Conservation (phyloP, 2,113 vertebrate genomes). For the Nycticryphes semicollaris region DNA sequence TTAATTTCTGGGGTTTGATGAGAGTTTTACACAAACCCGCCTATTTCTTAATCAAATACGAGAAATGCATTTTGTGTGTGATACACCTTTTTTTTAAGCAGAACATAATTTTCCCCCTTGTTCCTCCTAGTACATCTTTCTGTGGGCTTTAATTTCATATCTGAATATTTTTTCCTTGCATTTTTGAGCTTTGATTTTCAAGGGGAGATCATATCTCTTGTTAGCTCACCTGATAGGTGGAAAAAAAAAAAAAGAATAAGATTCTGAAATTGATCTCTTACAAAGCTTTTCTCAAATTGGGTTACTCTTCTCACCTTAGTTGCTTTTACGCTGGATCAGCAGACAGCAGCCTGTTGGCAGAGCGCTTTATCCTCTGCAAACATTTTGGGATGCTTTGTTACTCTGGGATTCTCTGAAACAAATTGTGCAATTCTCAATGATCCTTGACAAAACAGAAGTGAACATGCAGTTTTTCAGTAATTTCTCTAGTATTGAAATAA, state of each 20-base stretch:
- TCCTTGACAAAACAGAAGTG: background rate
- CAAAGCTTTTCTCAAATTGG: background rate
- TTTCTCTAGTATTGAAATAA: background rate
- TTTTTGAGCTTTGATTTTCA: conserved; percentile 1
- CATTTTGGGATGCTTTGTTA: background rate
- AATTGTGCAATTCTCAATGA: background rate
- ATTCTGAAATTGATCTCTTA: background rate
- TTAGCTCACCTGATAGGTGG: background rate
- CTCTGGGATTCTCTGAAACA: background rate
- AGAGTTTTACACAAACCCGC: background rate
- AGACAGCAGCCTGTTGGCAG: background rate
- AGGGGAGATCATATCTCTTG: background rate
- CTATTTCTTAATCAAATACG: background rate
- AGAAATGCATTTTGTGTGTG: background rate
- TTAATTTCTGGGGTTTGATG: background rate
- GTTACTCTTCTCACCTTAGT: background rate
- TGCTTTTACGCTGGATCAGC: background rate
- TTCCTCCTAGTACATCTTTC: background rate
- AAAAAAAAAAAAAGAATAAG: background rate
- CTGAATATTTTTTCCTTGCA: background rate
- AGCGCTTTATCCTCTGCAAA: background rate
- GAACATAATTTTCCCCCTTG: background rate
- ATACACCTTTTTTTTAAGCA: background rate
- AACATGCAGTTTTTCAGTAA: background rate
- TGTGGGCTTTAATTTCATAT: background rate